Evolutionary conservation across 2,113 vertebrate species (phyloP), one percentile per base, ranked within the genome.

Genomic region (Oxygymnocypris stewartii): DNA sequence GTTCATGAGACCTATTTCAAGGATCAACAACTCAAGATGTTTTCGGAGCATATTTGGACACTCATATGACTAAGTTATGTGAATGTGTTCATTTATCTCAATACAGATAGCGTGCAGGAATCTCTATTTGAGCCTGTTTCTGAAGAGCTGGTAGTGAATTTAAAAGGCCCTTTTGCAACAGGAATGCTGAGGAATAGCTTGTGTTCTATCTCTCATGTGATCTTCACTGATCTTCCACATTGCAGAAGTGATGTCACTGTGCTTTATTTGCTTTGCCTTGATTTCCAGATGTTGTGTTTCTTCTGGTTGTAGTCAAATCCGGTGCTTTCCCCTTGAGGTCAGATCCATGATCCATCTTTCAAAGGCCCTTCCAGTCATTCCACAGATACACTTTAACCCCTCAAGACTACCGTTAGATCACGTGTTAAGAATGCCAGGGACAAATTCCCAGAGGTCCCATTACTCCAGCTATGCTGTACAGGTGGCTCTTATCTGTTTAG

Each of bases 321-420:
- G 44, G 14, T 4, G 1, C 47, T 61, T 59, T 49, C 71, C 40
- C 74, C 69, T 49, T 25, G 8, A 63, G 54, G 79, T 86, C 79
- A 82, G 67, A 49, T 82, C 71, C 54, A 44, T 25, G 85, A 86
- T n/a, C 20, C 20, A 51, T 35, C 67, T 57, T 87, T 44, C 31
- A 42, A 8, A 54, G n/a, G 14, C 25, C 16, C 7, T 82, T 54
- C 31, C 2, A 0, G 11, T 82, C 11, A 5, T 63, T 86, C 80
- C 65, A 87, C 85, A 77, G 88, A 91, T 92, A 88, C 84, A 89
- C 89, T 90, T 73, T 91, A 88, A 88, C 91, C 85, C 37, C 4
- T 28, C 13, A 9, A 47, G 73, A 40, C 71, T 40, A 82, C 73
- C 59, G 59, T 77, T 76, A 3, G 28, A 61, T 82, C 35, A 67